Evolutionary conservation across 2,888 invertebrate species (phyloP).

Genomic region (Phengaris alcon): DNA sequence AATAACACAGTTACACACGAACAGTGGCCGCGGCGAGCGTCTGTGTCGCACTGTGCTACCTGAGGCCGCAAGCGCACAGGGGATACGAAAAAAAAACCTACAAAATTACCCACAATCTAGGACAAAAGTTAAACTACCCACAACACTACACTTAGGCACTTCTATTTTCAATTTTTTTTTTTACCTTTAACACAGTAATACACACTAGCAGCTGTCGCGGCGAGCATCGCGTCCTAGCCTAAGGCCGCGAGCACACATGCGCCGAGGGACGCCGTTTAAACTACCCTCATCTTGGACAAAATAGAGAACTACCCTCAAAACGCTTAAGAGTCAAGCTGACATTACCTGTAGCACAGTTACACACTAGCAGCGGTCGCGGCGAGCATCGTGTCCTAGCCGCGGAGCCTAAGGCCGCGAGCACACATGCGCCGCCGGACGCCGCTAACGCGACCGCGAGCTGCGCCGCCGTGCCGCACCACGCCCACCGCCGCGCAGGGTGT

Average conservation of each 20-base stretch:
- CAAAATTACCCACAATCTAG: too few species aligned
- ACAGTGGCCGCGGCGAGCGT: slow-evolving; percentile 80
- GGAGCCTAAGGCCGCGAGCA: slow-evolving; percentile 89
- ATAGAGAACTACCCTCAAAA: neutral
- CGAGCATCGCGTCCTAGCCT: slow-evolving; percentile 83
- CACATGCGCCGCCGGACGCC: slow-evolving; percentile 83
- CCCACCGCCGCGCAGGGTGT: slow-evolving; percentile 81
- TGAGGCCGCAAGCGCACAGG: slow-evolving; percentile 87
- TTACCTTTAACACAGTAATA: slow-evolving; percentile 86
- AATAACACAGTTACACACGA: slow-evolving; percentile 86
- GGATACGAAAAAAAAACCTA: too few species aligned
- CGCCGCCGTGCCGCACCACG: slow-evolving; percentile 88
- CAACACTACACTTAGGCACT: neutral
- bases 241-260: slow-evolving; percentile 87
- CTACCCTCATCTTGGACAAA: too few species aligned
- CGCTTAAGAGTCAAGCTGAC: too few species aligned
- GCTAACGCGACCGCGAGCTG: slow-evolving; percentile 84
- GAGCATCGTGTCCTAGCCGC: slow-evolving; percentile 83
- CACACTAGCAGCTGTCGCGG: slow-evolving; percentile 84
- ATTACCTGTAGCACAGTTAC: slow-evolving; percentile 87
- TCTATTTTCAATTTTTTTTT: too few species aligned
- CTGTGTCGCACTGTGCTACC: slow-evolving; percentile 82
- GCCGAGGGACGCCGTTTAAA: slow-evolving; percentile 63
- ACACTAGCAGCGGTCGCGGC: slow-evolving; percentile 83
- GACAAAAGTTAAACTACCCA: neutral